Evolutionary conservation across 2,113 vertebrate genomes (phyloP).

Genomic region (Leuciscus idus): DNA sequence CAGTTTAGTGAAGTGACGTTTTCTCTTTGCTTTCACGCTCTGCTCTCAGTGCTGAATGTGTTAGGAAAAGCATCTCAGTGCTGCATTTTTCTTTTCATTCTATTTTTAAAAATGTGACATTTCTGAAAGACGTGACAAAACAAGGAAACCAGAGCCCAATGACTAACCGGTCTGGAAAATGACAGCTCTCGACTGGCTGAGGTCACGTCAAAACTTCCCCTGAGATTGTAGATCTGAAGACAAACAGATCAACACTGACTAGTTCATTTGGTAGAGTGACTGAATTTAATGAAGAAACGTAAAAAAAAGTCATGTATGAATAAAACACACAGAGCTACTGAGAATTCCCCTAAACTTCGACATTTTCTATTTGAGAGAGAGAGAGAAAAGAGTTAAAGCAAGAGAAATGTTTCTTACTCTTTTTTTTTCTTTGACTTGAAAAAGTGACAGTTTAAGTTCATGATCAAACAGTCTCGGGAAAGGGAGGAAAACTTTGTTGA

Average conservation of each 20-base stretch:
- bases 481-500: not conserved
- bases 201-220: not conserved
- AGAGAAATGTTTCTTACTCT: not conserved
- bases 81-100: conserved; percentile 9
- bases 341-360: not conserved
- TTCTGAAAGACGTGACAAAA: not conserved
- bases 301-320: not conserved
- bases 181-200: not conserved
- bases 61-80: not conserved
- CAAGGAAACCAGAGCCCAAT: not conserved
- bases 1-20: not conserved
- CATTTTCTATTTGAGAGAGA: not conserved
- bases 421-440: not conserved
- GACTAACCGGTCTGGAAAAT: not conserved
- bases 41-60: not conserved
- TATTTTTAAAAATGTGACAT: conserved; percentile 4
- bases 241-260: not conserved
- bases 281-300: not conserved
- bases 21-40: not conserved
- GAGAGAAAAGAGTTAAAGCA: not conserved
- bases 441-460: too few relatives aligned
- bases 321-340: not conserved
- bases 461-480: too few relatives aligned
- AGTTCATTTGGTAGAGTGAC: not conserved
- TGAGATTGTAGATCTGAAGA: not conserved